A percentile compares a stretch with the other conserved stretches of the same genome.
Evolutionary conservation across 2,113 vertebrate genomes (phyloP).

Genomic region (Suricata suricatta): DNA sequence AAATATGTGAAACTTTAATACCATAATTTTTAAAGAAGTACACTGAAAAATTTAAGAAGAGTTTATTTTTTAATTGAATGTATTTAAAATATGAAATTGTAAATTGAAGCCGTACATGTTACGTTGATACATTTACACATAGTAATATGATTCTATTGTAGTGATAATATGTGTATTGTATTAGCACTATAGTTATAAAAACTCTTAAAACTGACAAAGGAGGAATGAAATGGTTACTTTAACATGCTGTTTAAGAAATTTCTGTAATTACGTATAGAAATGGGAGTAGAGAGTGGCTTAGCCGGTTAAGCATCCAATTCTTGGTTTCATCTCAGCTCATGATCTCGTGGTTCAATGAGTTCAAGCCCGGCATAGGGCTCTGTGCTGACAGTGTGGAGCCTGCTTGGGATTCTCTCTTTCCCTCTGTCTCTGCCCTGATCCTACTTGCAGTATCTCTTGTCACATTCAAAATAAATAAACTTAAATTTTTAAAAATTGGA

Average conservation of each 20-base stretch:
- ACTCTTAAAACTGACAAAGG: not conserved
- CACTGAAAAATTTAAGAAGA: too few relatives aligned
- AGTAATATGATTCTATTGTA: not conserved
- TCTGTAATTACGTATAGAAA: not conserved
- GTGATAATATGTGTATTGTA: not conserved
- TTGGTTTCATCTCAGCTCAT: too few relatives aligned
- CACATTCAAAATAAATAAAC: too few relatives aligned
- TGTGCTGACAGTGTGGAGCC: too few relatives aligned
- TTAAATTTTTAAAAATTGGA: too few relatives aligned
- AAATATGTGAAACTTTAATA: not conserved
- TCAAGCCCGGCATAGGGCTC: too few relatives aligned
- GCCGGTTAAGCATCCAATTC: too few relatives aligned
- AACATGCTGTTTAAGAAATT: not conserved
- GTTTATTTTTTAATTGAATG: not conserved
- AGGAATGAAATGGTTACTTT: not conserved
- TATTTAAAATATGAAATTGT: not conserved
- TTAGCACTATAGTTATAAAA: not conserved
- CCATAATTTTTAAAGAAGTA: not conserved
- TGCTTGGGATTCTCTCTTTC: too few relatives aligned
- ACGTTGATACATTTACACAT: not conserved
- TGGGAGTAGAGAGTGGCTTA: not conserved
- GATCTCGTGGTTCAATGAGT: too few relatives aligned
- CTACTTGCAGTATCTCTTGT: too few relatives aligned
- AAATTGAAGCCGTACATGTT: not conserved
- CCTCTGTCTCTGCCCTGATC: too few relatives aligned